These are phyloP conservation scores for Hirtodrosophila trivittata DNA, from an alignment of 2,888 invertebrate species.

Conservation along the genomic window DNA sequence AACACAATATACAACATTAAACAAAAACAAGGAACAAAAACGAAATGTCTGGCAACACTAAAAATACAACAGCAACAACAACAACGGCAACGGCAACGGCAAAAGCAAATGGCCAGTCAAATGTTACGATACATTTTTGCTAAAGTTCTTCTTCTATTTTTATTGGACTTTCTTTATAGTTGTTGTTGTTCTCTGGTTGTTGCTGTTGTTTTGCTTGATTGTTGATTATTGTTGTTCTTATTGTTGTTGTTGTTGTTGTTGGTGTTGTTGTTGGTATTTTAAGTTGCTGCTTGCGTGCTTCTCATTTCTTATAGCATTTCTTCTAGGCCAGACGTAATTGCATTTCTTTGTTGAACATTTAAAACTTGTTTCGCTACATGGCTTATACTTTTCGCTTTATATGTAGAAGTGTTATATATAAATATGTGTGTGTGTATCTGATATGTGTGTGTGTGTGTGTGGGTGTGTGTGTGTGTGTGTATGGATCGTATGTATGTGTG, in stretches of 20 bases:
- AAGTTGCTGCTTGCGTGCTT: constrained; percentile 61
- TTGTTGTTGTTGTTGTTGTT: constrained; percentile 26
- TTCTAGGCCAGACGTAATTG: constrained; percentile 74
- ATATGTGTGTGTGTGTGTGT: constrained; percentile 14
- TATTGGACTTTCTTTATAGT: constrained; percentile 46
- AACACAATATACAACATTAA: constrained; percentile 10
- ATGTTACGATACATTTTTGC: constrained; percentile 52
- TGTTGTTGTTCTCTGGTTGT: constrained; percentile 27
- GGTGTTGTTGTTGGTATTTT: constrained; percentile 32
- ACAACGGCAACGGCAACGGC: constrained; percentile 36
- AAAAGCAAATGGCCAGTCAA: constrained; percentile 57
- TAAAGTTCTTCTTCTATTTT: constrained; percentile 39
- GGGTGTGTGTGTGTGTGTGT: constrained; percentile 20
- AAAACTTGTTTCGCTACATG: constrained; percentile 71
- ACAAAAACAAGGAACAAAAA: constrained; percentile 25
- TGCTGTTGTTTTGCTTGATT: constrained; percentile 16
- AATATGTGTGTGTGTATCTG: constrained; percentile 7
- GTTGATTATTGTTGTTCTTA: constrained; percentile 35
- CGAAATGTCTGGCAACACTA: constrained; percentile 26
- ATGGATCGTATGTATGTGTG: constrained; percentile 29
- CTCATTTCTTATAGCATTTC: constrained; percentile 47
- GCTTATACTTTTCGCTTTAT: constrained; percentile 52
- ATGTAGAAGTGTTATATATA: constrained; percentile 26
- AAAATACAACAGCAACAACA: constrained; percentile 30
- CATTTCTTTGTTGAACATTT: constrained; percentile 78